These are phyloP conservation scores for Leucophenga montana DNA, from an alignment of 2,888 invertebrate genomes.

Conservation along the genomic window DNA sequence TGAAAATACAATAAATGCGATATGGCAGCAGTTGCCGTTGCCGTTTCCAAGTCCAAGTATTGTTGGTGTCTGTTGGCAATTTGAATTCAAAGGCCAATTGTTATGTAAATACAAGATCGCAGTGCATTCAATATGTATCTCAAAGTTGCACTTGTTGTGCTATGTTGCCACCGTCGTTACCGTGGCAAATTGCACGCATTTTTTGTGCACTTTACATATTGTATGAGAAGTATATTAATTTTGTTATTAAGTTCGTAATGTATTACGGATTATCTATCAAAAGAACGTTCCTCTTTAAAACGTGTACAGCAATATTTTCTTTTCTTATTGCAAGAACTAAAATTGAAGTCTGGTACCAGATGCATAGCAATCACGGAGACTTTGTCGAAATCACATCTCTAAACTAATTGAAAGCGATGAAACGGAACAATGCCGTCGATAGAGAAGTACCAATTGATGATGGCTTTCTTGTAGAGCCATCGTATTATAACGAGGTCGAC, in stretches of 20 bases:
- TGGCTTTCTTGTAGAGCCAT: too few species aligned
- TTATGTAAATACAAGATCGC: conserved; percentile 51
- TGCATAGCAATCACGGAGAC: too few species aligned
- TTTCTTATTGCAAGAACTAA: too few species aligned
- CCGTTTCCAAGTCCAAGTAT: neutral
- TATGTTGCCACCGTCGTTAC: conserved; percentile 10
- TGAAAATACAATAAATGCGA: neutral
- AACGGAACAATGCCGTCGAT: too few species aligned
- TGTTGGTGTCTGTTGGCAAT: conserved; percentile 38
- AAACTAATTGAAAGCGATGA: too few species aligned
- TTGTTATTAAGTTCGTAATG: neutral
- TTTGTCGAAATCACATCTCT: too few species aligned
- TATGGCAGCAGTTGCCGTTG: conserved; percentile 21
- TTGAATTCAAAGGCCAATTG: conserved; percentile 57
- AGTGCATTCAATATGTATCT: neutral
- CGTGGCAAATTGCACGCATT: conserved; percentile 10
- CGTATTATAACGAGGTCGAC: too few species aligned
- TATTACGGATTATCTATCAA: too few species aligned
- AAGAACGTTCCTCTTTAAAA: neutral
- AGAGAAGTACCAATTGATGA: too few species aligned
- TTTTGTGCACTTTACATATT: neutral
- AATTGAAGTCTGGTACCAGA: too few species aligned
- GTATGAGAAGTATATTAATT: too few species aligned
- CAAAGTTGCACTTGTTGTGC: conserved; percentile 44
- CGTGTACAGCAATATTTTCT: too few species aligned